Percentiles rank a stretch among this genome's conserved stretches.
Evolutionary conservation across 2,888 invertebrate species (phyloP).

Genomic region (Cosmopolites sordidus): DNA sequence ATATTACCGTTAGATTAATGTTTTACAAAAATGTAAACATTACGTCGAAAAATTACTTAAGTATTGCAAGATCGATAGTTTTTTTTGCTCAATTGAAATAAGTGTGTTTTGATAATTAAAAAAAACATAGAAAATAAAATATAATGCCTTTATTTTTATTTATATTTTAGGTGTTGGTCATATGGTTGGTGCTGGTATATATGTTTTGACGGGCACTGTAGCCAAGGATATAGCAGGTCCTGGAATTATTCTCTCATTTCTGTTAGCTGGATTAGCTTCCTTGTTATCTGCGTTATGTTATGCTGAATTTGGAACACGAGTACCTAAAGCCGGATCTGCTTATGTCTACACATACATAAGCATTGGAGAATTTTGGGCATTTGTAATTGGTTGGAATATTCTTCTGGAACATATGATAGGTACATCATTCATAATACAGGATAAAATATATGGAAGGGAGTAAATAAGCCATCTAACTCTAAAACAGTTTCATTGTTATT

Average conservation of each 20-base stretch:
- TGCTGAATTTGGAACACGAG: conserved; percentile 82
- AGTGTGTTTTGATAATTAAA: too few species aligned
- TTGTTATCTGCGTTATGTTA: conserved; percentile 80
- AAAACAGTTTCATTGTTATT: too few species aligned
- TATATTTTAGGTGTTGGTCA: conserved; percentile 73
- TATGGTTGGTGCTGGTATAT: conserved; percentile 94
- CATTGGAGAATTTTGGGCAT: conserved; percentile 91
- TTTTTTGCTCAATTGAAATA: too few species aligned
- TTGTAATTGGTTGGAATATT: conserved; percentile 93
- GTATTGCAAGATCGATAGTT: too few species aligned
- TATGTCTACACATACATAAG: conserved; percentile 92
- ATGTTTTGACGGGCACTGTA: conserved; percentile 83
- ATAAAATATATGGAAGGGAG: too few species aligned
- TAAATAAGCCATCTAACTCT: too few species aligned
- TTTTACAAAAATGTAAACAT: too few species aligned
- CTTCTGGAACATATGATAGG: conserved; percentile 86
- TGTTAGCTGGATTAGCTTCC: conserved; percentile 79
- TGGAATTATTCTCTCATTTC: conserved; percentile 69
- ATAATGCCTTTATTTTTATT: too few species aligned
- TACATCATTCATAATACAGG: too few species aligned
- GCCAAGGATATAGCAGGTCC: conserved; percentile 78
- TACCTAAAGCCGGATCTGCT: conserved; percentile 88
- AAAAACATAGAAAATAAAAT: too few species aligned
- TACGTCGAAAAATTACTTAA: too few species aligned
- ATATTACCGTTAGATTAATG: too few species aligned